These are phyloP conservation scores for Myzus persicae DNA, from an alignment of 1,140 invertebrate genomes.

Conservation along the genomic window DNA sequence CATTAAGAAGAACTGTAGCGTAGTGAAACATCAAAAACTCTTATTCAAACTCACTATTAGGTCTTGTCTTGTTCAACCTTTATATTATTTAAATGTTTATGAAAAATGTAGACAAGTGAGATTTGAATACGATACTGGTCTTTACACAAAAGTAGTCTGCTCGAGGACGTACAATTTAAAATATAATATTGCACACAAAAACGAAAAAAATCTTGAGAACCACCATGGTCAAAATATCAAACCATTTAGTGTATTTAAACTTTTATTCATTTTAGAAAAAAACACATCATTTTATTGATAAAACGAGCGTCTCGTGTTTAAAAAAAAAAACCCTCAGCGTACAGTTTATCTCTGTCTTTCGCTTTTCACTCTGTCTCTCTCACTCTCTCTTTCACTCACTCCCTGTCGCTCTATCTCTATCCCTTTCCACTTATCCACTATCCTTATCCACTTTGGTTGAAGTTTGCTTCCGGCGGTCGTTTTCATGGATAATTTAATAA, in stretches of 20 bases:
- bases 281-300: neutral
- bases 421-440: too few species aligned
- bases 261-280: neutral
- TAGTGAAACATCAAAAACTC: neutral
- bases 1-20: too few species aligned
- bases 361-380: neutral
- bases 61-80: neutral
- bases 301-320: neutral
- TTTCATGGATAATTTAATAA: conserved; percentile 7
- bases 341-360: neutral
- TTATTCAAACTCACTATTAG: neutral
- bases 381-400: neutral
- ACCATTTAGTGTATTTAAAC: neutral
- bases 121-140: neutral
- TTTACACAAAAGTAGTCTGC: neutral
- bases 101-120: neutral
- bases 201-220: neutral
- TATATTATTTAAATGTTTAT: neutral
- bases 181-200: neutral
- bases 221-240: neutral
- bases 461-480: neutral
- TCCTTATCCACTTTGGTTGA: neutral
- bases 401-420: neutral
- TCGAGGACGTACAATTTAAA: neutral
- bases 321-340: neutral